Evolutionary conservation across 2,888 invertebrate species (phyloP).

Genomic region (Erebia ligea): DNA sequence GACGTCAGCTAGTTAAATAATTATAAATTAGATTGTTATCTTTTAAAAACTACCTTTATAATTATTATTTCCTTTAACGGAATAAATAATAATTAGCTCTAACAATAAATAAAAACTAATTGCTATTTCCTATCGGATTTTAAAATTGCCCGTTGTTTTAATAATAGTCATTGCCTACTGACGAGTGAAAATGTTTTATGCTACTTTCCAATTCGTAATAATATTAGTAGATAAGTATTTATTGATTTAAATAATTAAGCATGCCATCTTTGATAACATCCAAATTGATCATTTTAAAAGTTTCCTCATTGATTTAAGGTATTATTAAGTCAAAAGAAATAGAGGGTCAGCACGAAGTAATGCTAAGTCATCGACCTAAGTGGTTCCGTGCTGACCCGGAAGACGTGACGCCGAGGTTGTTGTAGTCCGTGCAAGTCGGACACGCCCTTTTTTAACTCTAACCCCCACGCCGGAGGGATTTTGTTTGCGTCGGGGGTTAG

Average conservation of each 20-base stretch:
- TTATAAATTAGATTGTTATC: not conserved
- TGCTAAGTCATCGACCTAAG: too few relatives aligned
- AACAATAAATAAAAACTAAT: slow-evolving; percentile 9
- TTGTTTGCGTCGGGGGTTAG: too few relatives aligned
- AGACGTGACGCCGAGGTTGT: too few relatives aligned
- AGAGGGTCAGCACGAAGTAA: too few relatives aligned
- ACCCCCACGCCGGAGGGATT: too few relatives aligned
- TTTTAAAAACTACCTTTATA: not conserved
- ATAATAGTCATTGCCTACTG: slow-evolving; percentile 10
- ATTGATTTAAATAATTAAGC: slow-evolving; percentile 13
- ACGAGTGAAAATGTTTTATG: slow-evolving; percentile 26
- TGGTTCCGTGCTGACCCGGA: too few relatives aligned
- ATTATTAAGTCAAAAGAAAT: too few relatives aligned
- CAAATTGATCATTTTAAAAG: slow-evolving; percentile 12
- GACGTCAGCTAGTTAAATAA: too few relatives aligned
- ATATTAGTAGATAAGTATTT: not conserved
- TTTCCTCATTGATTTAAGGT: too few relatives aligned
- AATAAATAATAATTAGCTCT: slow-evolving; percentile 9
- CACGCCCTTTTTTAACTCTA: too few relatives aligned
- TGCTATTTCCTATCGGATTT: slow-evolving; percentile 8
- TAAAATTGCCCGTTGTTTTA: slow-evolving; percentile 11
- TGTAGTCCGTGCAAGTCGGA: too few relatives aligned
- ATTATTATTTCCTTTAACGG: slow-evolving; percentile 8
- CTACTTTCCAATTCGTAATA: slow-evolving; percentile 29
- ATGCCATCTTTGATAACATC: slow-evolving; percentile 13